Evolutionary conservation across 2,888 invertebrate species (phyloP), one percentile per base, ranked within the genome.

Genomic region (Lamproptera curius): DNA sequence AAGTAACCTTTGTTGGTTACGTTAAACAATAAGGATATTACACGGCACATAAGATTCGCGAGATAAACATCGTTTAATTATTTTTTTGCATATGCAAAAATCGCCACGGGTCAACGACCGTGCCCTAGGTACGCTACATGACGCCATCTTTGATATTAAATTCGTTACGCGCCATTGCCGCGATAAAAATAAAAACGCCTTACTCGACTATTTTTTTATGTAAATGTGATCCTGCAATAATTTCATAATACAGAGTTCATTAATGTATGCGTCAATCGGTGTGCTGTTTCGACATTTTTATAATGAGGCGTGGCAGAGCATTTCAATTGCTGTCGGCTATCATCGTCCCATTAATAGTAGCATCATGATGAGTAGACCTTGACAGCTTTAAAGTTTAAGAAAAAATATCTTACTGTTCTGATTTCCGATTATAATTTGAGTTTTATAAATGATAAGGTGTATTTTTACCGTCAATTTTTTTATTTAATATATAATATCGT

Each of bases 31-130:
- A 76, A 80, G 77, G 77, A 6, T 73, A 75, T 76, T 73, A 70
- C 72, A 73, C 72, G 62, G 66, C 68, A 61, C 60, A 53, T 59
- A 56, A 53, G 55, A 43, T 52, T 52, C 50, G 17, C 54, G 82
- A 84, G 20, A 20, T 84, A 75, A 63, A 51, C 55, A 84, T 84
- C 81, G 69, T 53, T 65, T 77, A 81, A 83, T 84, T 82, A 79
- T 68, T 68, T 71, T 70, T 69, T 70, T 59, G 61, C 70, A 71
- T 70, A 73, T 72, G 52, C 57, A 59, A 73, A 59, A 56, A 37
- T 16, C 39, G 36, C 48, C 45, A 46, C 55, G 58, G 72, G 56
- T 71, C 65, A 63, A n/a, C 58, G 65, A 64, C 68, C 69, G 56
- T 53, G 46, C 47, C 50, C 46, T 53, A 52, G 51, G 38, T 13